A percentile compares a stretch with the other conserved stretches of the same genome.
Evolutionary conservation across 1,140 invertebrate genomes (phyloP).

Genomic region (Bombus impatiens): DNA sequence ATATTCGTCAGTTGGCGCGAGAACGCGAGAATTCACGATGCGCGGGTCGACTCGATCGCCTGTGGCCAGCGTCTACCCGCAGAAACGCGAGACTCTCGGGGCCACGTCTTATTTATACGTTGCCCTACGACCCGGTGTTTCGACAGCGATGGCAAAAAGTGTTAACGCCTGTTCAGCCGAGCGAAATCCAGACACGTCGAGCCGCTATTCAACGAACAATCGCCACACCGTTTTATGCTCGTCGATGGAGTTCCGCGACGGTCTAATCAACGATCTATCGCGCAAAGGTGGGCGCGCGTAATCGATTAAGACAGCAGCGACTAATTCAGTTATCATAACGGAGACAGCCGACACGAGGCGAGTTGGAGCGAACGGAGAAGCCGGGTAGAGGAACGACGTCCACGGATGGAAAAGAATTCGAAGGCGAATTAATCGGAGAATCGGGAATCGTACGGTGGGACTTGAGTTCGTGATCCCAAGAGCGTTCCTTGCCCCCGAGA

Average conservation of each 20-base stretch:
- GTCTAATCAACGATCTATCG: slow-evolving; percentile 37
- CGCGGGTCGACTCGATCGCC: neutral
- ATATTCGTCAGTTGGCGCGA: neutral
- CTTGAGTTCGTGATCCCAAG: neutral
- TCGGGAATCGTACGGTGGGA: too few relatives aligned
- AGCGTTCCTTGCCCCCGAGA: too few relatives aligned
- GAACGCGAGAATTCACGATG: neutral
- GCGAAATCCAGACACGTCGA: slow-evolving; percentile 56
- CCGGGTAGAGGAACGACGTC: too few relatives aligned
- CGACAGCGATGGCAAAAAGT: slow-evolving; percentile 56
- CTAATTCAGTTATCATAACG: slow-evolving; percentile 41
- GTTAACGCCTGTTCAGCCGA: slow-evolving; percentile 51
- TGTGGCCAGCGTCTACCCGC: neutral
- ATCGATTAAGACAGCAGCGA: slow-evolving; percentile 43
- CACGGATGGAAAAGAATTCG: neutral
- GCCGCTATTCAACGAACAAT: slow-evolving; percentile 40
- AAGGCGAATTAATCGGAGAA: slow-evolving; percentile 28
- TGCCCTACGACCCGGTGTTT: slow-evolving; percentile 58
- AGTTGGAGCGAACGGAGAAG: neutral
- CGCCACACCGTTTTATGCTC: slow-evolving; percentile 41
- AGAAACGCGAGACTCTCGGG: slow-evolving; percentile 26
- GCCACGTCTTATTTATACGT: slow-evolving; percentile 51
- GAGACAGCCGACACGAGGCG: neutral
- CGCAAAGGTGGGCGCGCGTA: too few relatives aligned
- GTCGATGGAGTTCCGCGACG: slow-evolving; percentile 30